Conservation (phyloP, 2,113 vertebrate species). For the Catharus fuscescens region DNA sequence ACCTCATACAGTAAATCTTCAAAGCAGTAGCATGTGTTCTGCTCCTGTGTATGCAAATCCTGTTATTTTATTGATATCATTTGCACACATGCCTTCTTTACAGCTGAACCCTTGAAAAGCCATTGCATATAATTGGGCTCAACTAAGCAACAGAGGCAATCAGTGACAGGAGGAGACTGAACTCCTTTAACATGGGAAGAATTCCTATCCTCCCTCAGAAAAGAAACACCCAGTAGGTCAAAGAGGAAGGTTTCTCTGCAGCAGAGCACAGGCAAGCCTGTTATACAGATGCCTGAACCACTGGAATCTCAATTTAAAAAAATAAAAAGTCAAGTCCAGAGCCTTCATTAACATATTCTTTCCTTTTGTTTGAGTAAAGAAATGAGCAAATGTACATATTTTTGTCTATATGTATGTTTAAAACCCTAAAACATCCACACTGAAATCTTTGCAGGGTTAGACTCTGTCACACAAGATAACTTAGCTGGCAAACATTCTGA, state of each 20-base stretch:
- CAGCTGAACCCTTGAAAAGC: slow-evolving; percentile 21
- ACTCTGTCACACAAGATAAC: background rate
- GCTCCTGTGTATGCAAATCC: slow-evolving; percentile 20
- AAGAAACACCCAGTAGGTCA: slow-evolving; percentile 71
- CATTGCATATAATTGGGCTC: slow-evolving; percentile 59
- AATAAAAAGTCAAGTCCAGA: background rate
- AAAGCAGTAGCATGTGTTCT: background rate
- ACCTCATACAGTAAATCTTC: slow-evolving; percentile 58
- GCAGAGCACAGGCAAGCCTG: slow-evolving; percentile 5
- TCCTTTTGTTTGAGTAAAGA: slow-evolving; percentile 56
- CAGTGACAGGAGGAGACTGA: slow-evolving; percentile 60
- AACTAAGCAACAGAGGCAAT: slow-evolving; percentile 29
- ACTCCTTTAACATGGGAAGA: slow-evolving; percentile 68
- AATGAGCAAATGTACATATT: slow-evolving; percentile 19
- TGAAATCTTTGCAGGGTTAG: background rate
- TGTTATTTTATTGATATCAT: slow-evolving; percentile 61
- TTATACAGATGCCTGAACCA: slow-evolving; percentile 64
- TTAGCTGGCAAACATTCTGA: background rate
- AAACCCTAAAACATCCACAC: background rate
- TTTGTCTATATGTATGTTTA: background rate
- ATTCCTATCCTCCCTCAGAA: slow-evolving; percentile 66
- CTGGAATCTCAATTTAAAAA: slow-evolving; percentile 44
- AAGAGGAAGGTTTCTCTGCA: slow-evolving; percentile 64
- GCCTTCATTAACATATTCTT: slow-evolving; percentile 26
- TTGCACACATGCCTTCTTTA: slow-evolving; percentile 46